phyloP scores from a whole-genome alignment of 2,888 invertebrate genomes.

The Cristatella mucedo region DNA sequence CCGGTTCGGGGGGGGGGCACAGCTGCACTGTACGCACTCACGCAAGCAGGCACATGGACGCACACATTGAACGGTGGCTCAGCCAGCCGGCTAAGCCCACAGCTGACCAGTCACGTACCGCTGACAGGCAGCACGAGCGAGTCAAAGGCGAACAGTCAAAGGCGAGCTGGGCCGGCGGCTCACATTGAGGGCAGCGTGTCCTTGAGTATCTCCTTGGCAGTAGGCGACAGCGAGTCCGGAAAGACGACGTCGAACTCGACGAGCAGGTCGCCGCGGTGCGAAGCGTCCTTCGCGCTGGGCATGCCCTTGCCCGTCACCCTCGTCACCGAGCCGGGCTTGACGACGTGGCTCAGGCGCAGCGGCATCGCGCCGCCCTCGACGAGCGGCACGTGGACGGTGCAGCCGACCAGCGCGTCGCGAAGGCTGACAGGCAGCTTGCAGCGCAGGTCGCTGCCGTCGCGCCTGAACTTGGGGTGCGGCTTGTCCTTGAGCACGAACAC shows the following conservation, averaged over 20 bases:
- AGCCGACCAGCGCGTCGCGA: conserved; percentile 81
- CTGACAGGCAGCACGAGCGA: too few species aligned
- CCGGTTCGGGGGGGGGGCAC: too few species aligned
- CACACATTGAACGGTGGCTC: too few species aligned
- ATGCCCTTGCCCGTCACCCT: conserved; percentile 75
- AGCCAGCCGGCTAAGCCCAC: too few species aligned
- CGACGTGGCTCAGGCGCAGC: conserved; percentile 39
- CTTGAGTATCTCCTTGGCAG: conserved; percentile 66
- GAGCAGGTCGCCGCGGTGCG: conserved; percentile 71
- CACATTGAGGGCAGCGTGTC: conserved; percentile 48
- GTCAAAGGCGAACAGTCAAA: too few species aligned
- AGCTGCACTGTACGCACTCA: too few species aligned
- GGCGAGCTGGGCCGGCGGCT: too few species aligned
- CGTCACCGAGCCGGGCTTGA: conserved; percentile 76
- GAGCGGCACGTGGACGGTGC: conserved; percentile 72
- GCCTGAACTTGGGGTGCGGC: conserved; percentile 71
- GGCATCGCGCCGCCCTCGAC: conserved; percentile 64
- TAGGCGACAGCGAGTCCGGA: conserved; percentile 49
- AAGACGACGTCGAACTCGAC: conserved; percentile 88
- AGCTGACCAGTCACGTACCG: too few species aligned
- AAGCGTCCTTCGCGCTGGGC: conserved; percentile 81
- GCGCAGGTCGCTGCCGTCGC: conserved; percentile 81
- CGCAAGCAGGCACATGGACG: too few species aligned
- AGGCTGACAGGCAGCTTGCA: conserved; percentile 69
- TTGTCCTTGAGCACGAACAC: conserved; percentile 91